Percentiles rank a stretch among this genome's conserved stretches.
These are phyloP conservation scores for Pseudorhombus dupliciocellatus DNA, from an alignment of 2,113 vertebrate genomes.

Conservation along the genomic window DNA sequence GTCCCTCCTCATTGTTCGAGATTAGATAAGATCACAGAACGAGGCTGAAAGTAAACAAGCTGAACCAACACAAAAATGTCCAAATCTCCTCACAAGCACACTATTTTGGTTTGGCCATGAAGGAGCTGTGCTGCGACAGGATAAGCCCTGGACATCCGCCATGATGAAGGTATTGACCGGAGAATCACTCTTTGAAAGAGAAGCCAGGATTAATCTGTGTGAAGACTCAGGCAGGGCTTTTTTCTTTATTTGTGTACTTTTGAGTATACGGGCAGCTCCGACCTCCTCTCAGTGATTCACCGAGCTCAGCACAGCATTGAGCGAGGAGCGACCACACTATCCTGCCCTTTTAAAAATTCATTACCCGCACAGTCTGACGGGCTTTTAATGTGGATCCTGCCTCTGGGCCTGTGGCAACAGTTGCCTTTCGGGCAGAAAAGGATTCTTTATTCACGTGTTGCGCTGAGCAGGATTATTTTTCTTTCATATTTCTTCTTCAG, in stretches of 20 bases:
- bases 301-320: not conserved
- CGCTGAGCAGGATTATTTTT: not conserved
- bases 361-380: not conserved
- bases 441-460: not conserved
- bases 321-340: not conserved
- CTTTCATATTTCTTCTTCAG: not conserved
- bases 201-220: not conserved
- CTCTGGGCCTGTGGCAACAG: not conserved
- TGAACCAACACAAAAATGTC: slow-evolving; percentile 48
- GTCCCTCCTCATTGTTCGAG: slow-evolving; percentile 70
- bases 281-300: not conserved
- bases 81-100: slow-evolving; percentile 33
- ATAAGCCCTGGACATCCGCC: slow-evolving; percentile 45
- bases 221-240: slow-evolving; percentile 2
- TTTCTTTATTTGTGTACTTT: slow-evolving; percentile 16
- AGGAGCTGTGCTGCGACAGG: slow-evolving; percentile 57
- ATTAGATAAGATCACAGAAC: slow-evolving; percentile 28
- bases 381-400: not conserved
- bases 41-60: slow-evolving; percentile 51
- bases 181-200: slow-evolving; percentile 26
- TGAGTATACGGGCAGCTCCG: slow-evolving; percentile 10
- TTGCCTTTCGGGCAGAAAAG: too few species aligned
- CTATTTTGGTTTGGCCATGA: slow-evolving; percentile 54
- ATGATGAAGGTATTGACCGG: slow-evolving; percentile 41
- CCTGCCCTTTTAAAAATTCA: not conserved